Evolutionary conservation across 1,140 invertebrate genomes (phyloP), one percentile per base, ranked within the genome.

Genomic region (Atta cephalotes): DNA sequence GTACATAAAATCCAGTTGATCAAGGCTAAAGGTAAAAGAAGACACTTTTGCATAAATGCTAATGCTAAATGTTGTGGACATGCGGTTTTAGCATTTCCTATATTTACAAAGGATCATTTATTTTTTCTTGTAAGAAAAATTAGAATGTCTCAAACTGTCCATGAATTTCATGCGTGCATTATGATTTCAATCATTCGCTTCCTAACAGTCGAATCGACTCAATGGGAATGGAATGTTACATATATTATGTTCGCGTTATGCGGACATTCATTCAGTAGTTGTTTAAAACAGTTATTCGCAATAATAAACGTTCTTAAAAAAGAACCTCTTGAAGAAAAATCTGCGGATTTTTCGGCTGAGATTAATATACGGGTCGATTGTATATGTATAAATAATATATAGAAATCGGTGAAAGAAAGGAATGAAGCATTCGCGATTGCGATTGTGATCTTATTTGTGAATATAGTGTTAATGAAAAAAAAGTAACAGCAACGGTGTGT

Each of bases 281-380:
- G 28, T 76, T 35, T 1, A 35, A 28, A 18, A 71, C 84, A 51
- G 35, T 88, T 87, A 87, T 78, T 78, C 63, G 35, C 58, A 84
- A 51, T 70, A 62, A 31, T 39, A 63, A 65, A 10, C 31, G 49
- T 56, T 74, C 87, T 87, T 88, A 68, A 85, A 58, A 21, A 68
- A 71, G 79, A 71, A 89, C 39, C 80, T 88, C 28, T 10, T 18
- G 60, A 45, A 53, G 16, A 56, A 88, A 51, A 12, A 56, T 84
- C 71, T 62, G 62, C 70, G 72, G 65, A 31, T 84, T 45, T 77
- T 87, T 89, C 79, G 74, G 63, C 86, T 77, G 89, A 78, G 70
- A 88, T 82, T 35, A 87, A 91, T 84, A 82, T 89, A 87, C 88
- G 91, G 88, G 88, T 91, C 78, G 85, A 89, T 90, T 85, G 86